Percentiles rank a stretch among this genome's conserved stretches.
These are phyloP conservation scores for Ennomos fuscantarius DNA, from an alignment of 2,888 invertebrate species.

Conservation along the genomic window DNA sequence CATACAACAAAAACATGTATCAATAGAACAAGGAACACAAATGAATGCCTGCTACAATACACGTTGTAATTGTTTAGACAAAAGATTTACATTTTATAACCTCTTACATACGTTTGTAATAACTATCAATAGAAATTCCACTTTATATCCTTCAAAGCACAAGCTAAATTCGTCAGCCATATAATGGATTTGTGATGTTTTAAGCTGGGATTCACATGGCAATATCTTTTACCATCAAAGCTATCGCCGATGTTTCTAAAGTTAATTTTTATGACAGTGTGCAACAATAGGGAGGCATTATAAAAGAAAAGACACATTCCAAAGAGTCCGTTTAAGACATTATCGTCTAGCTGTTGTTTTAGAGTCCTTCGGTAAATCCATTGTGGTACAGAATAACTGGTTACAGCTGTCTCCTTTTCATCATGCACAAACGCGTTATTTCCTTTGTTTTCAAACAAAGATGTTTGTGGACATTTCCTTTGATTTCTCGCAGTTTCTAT, in stretches of 20 bases:
- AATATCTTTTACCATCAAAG: conserved; percentile 76
- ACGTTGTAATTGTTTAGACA: conserved; percentile 83
- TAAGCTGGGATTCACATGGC: conserved; percentile 36
- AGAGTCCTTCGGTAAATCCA: conserved; percentile 34
- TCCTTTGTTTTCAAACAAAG: conserved; percentile 34
- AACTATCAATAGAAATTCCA: conserved; percentile 2
- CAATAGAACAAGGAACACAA: conserved; percentile 81
- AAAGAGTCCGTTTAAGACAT: conserved; percentile 61
- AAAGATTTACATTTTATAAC: conserved; percentile 52
- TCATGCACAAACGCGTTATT: conserved; percentile 32
- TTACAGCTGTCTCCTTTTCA: conserved; percentile 17
- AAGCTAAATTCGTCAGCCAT: conserved; percentile 3
- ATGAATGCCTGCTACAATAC: conserved; percentile 80
- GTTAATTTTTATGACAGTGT: conserved; percentile 80
- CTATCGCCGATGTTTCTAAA: conserved; percentile 74
- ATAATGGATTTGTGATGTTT: conserved; percentile 39
- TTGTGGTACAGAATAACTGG: conserved; percentile 27
- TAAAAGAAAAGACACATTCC: conserved; percentile 72
- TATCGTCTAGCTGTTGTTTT: conserved; percentile 49
- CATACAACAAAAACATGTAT: conserved; percentile 75
- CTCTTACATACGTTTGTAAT: conserved; percentile 37
- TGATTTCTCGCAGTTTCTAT: conserved; percentile 32
- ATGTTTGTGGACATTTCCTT: conserved; percentile 40
- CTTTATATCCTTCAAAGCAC: conserved; percentile 6
- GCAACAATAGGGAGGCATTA: conserved; percentile 69